Evolutionary conservation across 2,113 vertebrate species (phyloP).

Genomic region (Pachypanchax playfairii): DNA sequence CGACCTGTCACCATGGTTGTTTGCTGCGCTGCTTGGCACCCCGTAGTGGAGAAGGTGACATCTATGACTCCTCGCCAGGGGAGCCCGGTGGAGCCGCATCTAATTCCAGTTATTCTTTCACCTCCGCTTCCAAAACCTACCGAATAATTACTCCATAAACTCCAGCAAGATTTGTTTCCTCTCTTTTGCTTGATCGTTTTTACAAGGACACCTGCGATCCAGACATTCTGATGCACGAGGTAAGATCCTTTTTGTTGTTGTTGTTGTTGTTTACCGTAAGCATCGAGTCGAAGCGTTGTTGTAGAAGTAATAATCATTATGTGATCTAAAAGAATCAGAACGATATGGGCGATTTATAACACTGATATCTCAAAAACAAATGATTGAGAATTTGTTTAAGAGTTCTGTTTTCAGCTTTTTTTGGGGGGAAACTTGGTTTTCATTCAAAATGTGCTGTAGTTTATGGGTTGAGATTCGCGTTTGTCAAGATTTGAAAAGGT

Average conservation of each 20-base stretch:
- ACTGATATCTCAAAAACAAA: no score
- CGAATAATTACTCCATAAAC: conserved; percentile 43
- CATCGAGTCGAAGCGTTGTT: conserved; percentile 13
- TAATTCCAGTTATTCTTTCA: conserved; percentile 33
- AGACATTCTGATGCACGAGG: conserved; percentile 42
- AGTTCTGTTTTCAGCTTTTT: not conserved
- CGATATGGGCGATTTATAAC: not conserved
- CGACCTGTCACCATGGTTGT: conserved; percentile 63
- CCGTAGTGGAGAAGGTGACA: conserved; percentile 68
- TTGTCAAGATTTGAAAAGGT: conserved; percentile 21
- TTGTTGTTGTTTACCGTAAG: conserved; percentile 9
- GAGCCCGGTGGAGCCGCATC: conserved; percentile 48
- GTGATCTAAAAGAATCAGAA: conserved; percentile 10
- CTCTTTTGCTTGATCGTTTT: not conserved
- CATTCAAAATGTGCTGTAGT: conserved; percentile 1
- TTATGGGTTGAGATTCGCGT: not conserved
- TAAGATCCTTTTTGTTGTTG: conserved; percentile 37
- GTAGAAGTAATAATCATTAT: not conserved
- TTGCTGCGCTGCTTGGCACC: conserved; percentile 61
- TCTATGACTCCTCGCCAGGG: conserved; percentile 64
- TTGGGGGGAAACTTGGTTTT: conserved; percentile 1
- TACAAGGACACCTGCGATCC: conserved; percentile 8
- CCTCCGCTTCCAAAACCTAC: conserved; percentile 31
- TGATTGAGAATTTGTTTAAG: no score
- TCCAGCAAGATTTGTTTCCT: not conserved